Percentiles rank a stretch among this genome's conserved stretches.
phyloP scores from a whole-genome alignment of 2,888 invertebrate species.

The Apotomis betuletana region DNA sequence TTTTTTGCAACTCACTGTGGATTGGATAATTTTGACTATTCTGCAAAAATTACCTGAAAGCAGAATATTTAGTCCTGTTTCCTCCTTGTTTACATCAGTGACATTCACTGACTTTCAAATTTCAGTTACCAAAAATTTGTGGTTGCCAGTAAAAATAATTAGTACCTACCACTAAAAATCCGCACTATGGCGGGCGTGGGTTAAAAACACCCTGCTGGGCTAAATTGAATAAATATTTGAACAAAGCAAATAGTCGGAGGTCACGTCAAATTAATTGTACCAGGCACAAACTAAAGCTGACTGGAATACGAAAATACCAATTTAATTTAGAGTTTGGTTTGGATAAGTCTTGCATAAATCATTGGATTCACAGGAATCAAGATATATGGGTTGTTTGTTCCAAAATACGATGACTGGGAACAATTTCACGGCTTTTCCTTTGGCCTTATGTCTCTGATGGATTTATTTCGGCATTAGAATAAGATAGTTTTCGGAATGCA shows the following conservation, averaged over 20 bases:
- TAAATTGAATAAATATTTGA: no score
- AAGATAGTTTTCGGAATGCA: neutral
- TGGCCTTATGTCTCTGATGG: constrained; percentile 1
- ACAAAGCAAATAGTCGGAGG: neutral
- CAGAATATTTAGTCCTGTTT: no score
- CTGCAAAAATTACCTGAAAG: no score
- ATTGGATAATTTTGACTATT: no score
- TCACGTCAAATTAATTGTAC: constrained; percentile 4
- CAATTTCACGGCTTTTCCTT: constrained; percentile 3
- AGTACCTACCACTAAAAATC: no score
- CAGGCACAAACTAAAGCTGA: neutral
- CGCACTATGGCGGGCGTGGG: no score
- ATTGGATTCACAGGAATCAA: constrained; percentile 26
- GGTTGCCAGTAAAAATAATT: no score
- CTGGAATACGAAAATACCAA: constrained; percentile 21
- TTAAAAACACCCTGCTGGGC: no score
- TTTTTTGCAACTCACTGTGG: no score
- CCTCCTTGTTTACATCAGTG: no score
- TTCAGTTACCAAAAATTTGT: no score
- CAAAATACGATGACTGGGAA: constrained; percentile 12
- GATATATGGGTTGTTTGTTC: constrained; percentile 32
- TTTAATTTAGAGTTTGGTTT: constrained; percentile 22
- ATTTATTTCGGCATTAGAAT: neutral
- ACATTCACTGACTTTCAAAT: no score
- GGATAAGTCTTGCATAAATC: constrained; percentile 31